Base-by-base conservation (phyloP, 1,140 invertebrate species). In the Piezodorus guildinii region DNA sequence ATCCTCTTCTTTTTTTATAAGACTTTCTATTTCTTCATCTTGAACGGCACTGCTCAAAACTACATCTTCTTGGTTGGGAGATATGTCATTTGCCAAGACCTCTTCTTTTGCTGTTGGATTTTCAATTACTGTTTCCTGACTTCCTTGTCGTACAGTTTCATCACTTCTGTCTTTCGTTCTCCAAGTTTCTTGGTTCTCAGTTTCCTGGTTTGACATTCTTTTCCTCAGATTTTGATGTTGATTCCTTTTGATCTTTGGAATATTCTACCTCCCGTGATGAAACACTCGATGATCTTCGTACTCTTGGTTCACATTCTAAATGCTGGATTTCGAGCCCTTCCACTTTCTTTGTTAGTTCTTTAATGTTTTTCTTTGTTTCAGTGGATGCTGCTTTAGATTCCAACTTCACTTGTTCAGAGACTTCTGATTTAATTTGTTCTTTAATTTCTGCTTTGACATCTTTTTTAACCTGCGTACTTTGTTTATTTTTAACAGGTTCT, bases 1-100 rank as follows among this genome's bases (percentile, higher is more conserved):
- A 67, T 51, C 51, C 59, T 66, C 61, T 66, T 74, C 62, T 78
- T 75, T 12, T 15, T 59, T 58, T 8, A 58, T 58, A 2, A 54
- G 51, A 54, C 46, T 54, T 6, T 60, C 43, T 39, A 23, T 39
- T 25, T 56, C 52, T 56, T 56, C 52, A 56, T 56, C 52, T 23
- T 56, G 52, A 23, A 56, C 27, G 1, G 27, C 15, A 21, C 6
- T 25, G 23, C 19, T 23, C 17, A 56, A 23, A 25, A 56, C 23
- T 39, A 39, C 34, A 52, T 52, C 44, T 51, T 62, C 62, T 44
- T 49, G 30, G 8, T 44, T 17, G 1, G 60, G 60, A 45, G 17
- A 21, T 34, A 17, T 12, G 2, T 54, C 62, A 17, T 23, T 54
- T 15, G 9, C 51, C 45, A 51, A 5, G 4, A 19, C 46, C 6